A percentile compares a stretch with the other conserved stretches of the same genome.
phyloP scores from a whole-genome alignment of 2,113 vertebrate genomes.

The Podilymbus podiceps region DNA sequence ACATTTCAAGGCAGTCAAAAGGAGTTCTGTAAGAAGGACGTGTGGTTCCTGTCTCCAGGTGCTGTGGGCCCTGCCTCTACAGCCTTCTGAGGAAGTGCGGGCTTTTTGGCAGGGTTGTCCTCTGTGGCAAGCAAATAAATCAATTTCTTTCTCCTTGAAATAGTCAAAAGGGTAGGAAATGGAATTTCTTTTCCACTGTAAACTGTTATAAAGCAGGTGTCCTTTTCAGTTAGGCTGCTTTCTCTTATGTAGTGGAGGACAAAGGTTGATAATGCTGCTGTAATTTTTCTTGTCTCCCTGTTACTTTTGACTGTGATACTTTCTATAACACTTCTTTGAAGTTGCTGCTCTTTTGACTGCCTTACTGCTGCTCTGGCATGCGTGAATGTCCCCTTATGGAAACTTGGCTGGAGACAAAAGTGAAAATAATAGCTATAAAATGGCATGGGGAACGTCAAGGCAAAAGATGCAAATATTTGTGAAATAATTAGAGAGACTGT shows the following conservation, averaged over 20 bases:
- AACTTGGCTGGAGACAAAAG: slow-evolving; percentile 32
- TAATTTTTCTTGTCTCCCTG: neutral
- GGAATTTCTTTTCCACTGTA: neutral
- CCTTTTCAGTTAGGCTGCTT: neutral
- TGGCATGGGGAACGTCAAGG: neutral
- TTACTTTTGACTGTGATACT: slow-evolving; percentile 1
- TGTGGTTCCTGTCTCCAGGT: neutral
- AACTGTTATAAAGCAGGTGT: neutral
- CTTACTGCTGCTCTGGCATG: slow-evolving; percentile 25
- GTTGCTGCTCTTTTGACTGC: slow-evolving; percentile 30
- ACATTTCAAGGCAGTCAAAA: neutral
- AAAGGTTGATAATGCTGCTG: neutral
- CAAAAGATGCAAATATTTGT: neutral
- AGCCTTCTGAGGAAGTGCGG: neutral
- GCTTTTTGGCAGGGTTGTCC: neutral
- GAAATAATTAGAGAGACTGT: neutral
- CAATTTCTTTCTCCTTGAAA: neutral
- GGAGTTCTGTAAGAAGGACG: neutral
- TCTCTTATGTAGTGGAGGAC: neutral
- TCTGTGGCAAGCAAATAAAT: neutral
- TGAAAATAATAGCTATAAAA: slow-evolving; percentile 33
- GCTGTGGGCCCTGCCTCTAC: neutral
- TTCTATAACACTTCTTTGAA: neutral
- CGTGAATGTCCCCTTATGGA: slow-evolving; percentile 48
- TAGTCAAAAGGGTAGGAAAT: neutral